Conservation (phyloP, 2,888 invertebrate species). For the Meteorus cinctellus region DNA sequence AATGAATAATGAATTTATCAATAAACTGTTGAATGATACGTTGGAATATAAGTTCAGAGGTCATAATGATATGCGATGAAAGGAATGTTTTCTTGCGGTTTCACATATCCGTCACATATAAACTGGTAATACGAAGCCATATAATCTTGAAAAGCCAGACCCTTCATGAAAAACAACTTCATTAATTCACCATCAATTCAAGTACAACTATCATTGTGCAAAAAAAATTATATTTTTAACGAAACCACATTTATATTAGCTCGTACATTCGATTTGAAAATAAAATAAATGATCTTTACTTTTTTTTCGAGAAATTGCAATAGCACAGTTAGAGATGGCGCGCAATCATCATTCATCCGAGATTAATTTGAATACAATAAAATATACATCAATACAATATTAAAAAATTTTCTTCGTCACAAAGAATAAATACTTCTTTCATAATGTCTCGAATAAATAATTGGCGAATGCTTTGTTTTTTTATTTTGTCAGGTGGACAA, state of each 20-base stretch:
- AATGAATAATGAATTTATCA: slow-evolving; percentile 24
- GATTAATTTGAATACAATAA: not conserved
- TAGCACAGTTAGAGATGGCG: slow-evolving; percentile 6
- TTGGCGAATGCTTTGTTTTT: slow-evolving; percentile 6
- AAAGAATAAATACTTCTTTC: not conserved
- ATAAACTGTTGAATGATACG: slow-evolving; percentile 10
- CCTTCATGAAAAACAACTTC: not conserved
- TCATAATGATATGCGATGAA: not conserved
- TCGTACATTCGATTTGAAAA: slow-evolving; percentile 1
- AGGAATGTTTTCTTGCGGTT: not conserved
- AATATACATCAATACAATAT: slow-evolving; percentile 9
- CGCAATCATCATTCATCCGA: not conserved
- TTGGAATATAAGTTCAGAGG: slow-evolving; percentile 25
- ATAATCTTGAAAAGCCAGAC: not conserved
- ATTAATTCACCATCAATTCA: not conserved
- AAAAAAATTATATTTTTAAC: not conserved
- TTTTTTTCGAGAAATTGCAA: not conserved
- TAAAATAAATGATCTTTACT: not conserved
- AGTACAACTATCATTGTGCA: not conserved
- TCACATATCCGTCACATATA: not conserved
- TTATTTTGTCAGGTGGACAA: slow-evolving; percentile 14
- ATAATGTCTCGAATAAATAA: slow-evolving; percentile 5
- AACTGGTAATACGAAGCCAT: not conserved
- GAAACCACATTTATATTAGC: not conserved
- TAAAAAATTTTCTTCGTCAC: not conserved